phyloP scores from a whole-genome alignment of 2,888 invertebrate genomes.

The Pristionchus entomophagus region DNA sequence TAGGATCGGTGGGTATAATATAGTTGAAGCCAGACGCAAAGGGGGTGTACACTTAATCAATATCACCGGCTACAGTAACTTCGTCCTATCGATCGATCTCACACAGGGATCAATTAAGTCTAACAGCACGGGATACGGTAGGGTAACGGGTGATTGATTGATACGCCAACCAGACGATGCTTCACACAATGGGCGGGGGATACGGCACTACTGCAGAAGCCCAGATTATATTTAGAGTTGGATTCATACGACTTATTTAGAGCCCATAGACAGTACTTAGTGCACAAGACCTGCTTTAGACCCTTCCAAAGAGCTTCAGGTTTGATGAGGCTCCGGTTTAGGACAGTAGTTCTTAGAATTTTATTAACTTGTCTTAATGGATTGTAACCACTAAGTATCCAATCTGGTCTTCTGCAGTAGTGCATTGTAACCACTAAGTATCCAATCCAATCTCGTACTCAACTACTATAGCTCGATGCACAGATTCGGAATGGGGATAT shows the following conservation, averaged over 20 bases:
- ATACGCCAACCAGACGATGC: too few relatives aligned
- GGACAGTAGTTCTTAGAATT: too few relatives aligned
- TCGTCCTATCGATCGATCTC: not conserved
- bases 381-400: not conserved
- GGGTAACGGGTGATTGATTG: not conserved
- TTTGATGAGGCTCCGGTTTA: too few relatives aligned
- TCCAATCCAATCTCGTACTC: not conserved
- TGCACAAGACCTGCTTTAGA: too few relatives aligned
- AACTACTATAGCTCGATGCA: not conserved
- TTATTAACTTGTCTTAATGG: too few relatives aligned
- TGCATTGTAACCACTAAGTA: not conserved
- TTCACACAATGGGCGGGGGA: too few relatives aligned
- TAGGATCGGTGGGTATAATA: constrained; percentile 18
- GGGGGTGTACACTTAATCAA: not conserved
- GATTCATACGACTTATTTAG: too few relatives aligned
- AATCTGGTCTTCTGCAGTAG: not conserved
- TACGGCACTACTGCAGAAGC: too few relatives aligned
- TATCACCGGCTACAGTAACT: constrained; percentile 17
- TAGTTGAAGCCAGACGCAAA: not conserved
- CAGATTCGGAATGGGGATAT: constrained; percentile 1
- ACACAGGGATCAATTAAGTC: too few relatives aligned
- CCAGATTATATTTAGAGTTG: too few relatives aligned
- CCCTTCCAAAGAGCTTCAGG: too few relatives aligned
- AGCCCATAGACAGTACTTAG: too few relatives aligned
- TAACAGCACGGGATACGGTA: not conserved